Base-by-base conservation (phyloP, 2,797 vertebrate genomes). In the Phaenicophaeus curvirostris region DNA sequence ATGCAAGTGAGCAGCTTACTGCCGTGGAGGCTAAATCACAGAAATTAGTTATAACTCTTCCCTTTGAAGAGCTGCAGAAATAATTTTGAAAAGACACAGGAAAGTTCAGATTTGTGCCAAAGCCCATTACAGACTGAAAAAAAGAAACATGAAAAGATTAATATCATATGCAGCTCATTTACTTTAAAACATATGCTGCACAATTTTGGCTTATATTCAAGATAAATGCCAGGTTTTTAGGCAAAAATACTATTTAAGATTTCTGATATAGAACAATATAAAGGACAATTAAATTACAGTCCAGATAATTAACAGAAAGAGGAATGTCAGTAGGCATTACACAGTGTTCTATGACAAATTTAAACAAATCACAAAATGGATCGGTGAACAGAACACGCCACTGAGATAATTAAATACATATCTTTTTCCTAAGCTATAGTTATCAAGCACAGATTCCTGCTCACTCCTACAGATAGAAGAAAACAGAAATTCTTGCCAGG, bases 341-440 rank as follows among this genome's bases (percentile, higher is more conserved):
- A 85, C 13, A 53, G 11, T 48, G 25, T 67, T 90, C 65, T 93
- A 66, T 89, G 58, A 91, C 68, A 95, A 94, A 90, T 61, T 91
- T 28, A 94, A 96, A 88, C 67, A 96, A 89, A 96, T 79, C 59
- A 78, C 82, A 96, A 93, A 90, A 90, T 46, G 33, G 76, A 89
- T 54, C 78, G 73, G 18, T 83, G 62, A 94, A 66, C 63, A 95
- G 80, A 90, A 81, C 30, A 76, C 10, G 4, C 59, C 72, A 83
- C 20, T 58, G 30, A 81, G 27, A 85, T 31, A 85, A 90, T 67
- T 67, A 78, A 85, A 79, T 68, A 71, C 0, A 0, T 41, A 67
- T 46, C 12, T 68, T 93, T 74, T 82, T 74, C 54, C 46, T 66
- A 87, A 74, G 39, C 31, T 68, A 15, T 24, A 18, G 13, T 89